A percentile compares a stretch with the other conserved stretches of the same genome.
These are phyloP conservation scores for Drosophila setosimentum DNA, from an alignment of 2,888 invertebrate species.

Conservation along the genomic window DNA sequence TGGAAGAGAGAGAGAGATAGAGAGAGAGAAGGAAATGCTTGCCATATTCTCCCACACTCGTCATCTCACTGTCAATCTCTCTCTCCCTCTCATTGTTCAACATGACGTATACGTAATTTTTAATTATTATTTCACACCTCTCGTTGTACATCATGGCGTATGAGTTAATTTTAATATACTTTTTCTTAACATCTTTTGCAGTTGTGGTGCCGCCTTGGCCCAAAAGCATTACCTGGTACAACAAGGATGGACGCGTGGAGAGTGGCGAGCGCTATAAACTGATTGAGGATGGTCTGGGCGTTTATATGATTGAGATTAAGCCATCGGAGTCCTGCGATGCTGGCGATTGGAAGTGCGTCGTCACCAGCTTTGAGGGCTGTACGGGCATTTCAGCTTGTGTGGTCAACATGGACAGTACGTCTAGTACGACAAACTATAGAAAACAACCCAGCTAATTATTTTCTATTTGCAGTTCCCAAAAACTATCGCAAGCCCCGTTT, in stretches of 20 bases:
- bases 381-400: constrained; percentile 91
- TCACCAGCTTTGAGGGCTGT: constrained; percentile 90
- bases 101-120: constrained; percentile 35
- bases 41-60: constrained; percentile 1
- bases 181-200: constrained; percentile 64
- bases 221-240: constrained; percentile 93
- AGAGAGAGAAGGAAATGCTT: background rate
- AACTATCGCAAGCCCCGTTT: constrained; percentile 95
- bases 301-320: constrained; percentile 91
- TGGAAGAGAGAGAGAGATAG: background rate
- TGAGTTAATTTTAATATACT: constrained; percentile 15
- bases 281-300: constrained; percentile 93
- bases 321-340: constrained; percentile 92
- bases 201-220: constrained; percentile 95
- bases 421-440: background rate
- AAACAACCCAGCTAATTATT: background rate
- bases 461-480: constrained; percentile 90
- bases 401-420: constrained; percentile 92
- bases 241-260: constrained; percentile 92
- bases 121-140: background rate
- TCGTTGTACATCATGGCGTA: constrained; percentile 19
- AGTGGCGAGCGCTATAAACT: constrained; percentile 90
- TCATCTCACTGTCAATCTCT: background rate
- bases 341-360: constrained; percentile 96
- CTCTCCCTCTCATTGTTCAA: background rate